These are phyloP conservation scores for Agrochola circellaris DNA, from an alignment of 2,888 invertebrate genomes.

Conservation along the genomic window DNA sequence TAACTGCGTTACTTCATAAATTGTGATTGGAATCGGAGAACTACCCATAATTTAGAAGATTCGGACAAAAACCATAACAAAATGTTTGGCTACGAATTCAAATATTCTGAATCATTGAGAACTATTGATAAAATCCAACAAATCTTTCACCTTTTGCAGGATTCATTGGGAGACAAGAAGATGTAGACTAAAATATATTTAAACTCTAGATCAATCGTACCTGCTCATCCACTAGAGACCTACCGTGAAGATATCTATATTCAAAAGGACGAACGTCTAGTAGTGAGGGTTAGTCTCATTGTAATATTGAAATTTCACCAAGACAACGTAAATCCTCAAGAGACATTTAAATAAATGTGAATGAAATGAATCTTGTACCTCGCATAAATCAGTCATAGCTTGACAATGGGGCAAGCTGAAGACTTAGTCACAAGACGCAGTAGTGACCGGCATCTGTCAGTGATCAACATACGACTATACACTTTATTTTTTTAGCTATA, in stretches of 20 bases:
- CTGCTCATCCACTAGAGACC: conserved; percentile 33
- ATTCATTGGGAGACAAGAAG: background rate
- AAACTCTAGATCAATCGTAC: background rate
- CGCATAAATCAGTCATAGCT: conserved; percentile 68
- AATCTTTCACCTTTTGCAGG: background rate
- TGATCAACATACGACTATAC: conserved; percentile 18
- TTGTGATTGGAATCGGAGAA: conserved; percentile 6
- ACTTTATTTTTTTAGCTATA: conserved; percentile 37
- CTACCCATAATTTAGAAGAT: background rate
- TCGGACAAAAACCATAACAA: background rate
- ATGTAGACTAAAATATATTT: background rate
- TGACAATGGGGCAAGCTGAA: conserved; percentile 67
- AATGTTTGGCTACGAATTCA: background rate
- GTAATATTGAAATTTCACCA: conserved; percentile 67
- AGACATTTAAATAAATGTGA: conserved; percentile 70
- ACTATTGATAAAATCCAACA: background rate
- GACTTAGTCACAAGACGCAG: conserved; percentile 60
- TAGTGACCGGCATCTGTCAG: conserved; percentile 60
- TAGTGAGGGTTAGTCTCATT: conserved; percentile 60
- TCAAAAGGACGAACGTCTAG: conserved; percentile 60
- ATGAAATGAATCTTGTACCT: conserved; percentile 66
- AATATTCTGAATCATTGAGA: background rate
- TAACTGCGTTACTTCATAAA: background rate
- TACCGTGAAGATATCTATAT: conserved; percentile 58
- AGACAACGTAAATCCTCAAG: conserved; percentile 63